A percentile compares a stretch with the other conserved stretches of the same genome.
Conservation (phyloP, 1,140 invertebrate species). For the Drosophila mojavensis region DNA sequence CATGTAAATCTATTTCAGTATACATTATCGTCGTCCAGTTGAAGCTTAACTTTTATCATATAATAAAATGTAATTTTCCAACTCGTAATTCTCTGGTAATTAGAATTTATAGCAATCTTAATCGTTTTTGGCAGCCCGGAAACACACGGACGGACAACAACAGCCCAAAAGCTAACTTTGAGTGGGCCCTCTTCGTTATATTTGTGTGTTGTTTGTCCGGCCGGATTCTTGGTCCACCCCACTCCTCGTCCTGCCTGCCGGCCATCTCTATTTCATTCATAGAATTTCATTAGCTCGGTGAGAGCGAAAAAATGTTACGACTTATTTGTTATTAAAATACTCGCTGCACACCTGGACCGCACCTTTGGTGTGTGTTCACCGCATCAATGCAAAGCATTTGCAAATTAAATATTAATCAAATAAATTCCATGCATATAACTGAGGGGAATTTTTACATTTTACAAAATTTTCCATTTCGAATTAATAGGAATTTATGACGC, state of each 20-base stretch:
- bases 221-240: too few species aligned
- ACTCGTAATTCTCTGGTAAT: conserved; percentile 82
- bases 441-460: conserved; percentile 40
- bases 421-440: conserved; percentile 58
- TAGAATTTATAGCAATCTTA: conserved; percentile 81
- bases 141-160: conserved; percentile 18
- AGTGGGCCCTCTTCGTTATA: conserved; percentile 10
- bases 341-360: conserved; percentile 24
- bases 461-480: conserved; percentile 78
- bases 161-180: background rate
- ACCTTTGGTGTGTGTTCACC: conserved; percentile 9
- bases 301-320: conserved; percentile 13
- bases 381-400: conserved; percentile 54
- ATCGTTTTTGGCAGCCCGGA: conserved; percentile 68
- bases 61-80: conserved; percentile 83
- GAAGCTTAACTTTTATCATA: conserved; percentile 83
- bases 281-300: conserved; percentile 53
- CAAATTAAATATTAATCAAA: conserved; percentile 81
- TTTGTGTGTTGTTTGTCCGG: background rate
- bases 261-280: conserved; percentile 51
- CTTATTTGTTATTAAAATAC: conserved; percentile 25
- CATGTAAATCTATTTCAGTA: conserved; percentile 82
- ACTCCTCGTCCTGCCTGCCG: background rate
- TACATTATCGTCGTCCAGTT: conserved; percentile 83
- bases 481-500: conserved; percentile 80